A percentile compares a stretch with the other conserved stretches of the same genome.
These are phyloP conservation scores for Zeuzera pyrina DNA, from an alignment of 2,888 invertebrate species.

Conservation along the genomic window DNA sequence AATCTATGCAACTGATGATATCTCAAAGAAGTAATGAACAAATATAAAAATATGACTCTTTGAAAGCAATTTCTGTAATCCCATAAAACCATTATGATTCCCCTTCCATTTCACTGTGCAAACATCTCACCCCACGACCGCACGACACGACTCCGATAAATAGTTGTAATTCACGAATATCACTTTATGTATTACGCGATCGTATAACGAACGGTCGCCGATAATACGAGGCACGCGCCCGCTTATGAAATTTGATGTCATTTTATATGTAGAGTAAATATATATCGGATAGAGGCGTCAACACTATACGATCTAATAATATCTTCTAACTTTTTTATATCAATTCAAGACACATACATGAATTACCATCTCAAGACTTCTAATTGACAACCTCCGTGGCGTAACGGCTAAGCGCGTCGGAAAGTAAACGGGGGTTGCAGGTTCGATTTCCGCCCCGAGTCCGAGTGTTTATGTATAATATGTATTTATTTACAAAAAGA, in stretches of 20 bases:
- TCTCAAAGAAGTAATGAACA: no score
- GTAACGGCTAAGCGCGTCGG: no score
- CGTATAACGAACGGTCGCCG: slow-evolving; percentile 44
- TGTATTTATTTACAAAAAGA: no score
- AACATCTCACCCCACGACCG: slow-evolving; percentile 39
- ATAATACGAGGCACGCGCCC: slow-evolving; percentile 64
- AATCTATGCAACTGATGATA: no score
- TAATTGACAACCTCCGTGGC: no score
- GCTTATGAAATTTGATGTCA: slow-evolving; percentile 57
- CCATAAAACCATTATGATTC: slow-evolving; percentile 32
- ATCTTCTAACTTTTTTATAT: no score
- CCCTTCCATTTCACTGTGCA: slow-evolving; percentile 21
- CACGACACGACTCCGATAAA: slow-evolving; percentile 52
- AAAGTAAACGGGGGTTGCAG: no score
- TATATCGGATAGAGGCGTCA: not conserved
- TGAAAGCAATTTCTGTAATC: slow-evolving; percentile 43
- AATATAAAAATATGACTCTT: not conserved
- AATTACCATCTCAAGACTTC: no score
- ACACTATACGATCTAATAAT: not conserved
- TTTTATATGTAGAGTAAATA: slow-evolving; percentile 12
- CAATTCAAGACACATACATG: no score
- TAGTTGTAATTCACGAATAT: slow-evolving; percentile 65
- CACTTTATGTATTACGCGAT: slow-evolving; percentile 32
- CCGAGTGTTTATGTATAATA: no score
- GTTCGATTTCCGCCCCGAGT: no score